phyloP scores from a whole-genome alignment of 1,140 invertebrate genomes.

The Papilio aristodemus region DNA sequence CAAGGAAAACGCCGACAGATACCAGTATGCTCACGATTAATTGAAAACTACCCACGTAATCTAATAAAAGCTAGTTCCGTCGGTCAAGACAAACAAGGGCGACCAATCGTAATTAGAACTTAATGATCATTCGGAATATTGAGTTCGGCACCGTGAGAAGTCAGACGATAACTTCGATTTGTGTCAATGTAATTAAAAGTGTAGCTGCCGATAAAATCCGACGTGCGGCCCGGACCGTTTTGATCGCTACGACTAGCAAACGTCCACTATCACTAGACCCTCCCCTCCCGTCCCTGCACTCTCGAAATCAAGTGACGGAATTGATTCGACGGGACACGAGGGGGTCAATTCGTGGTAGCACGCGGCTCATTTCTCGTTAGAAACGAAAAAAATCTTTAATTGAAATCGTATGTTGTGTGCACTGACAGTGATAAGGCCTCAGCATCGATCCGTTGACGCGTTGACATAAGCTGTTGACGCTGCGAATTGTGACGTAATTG shows the following conservation, averaged over 20 bases:
- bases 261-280: slow-evolving; percentile 54
- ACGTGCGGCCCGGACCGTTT: slow-evolving; percentile 66
- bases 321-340: slow-evolving; percentile 39
- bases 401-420: slow-evolving; percentile 76
- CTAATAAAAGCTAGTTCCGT: slow-evolving; percentile 78
- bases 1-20: slow-evolving; percentile 71
- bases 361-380: slow-evolving; percentile 64
- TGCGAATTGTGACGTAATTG: slow-evolving; percentile 53
- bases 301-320: slow-evolving; percentile 36
- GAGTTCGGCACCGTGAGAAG: slow-evolving; percentile 77
- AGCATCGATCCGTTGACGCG: slow-evolving; percentile 53
- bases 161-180: slow-evolving; percentile 75
- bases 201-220: slow-evolving; percentile 73
- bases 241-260: slow-evolving; percentile 65
- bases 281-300: slow-evolving; percentile 37
- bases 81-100: slow-evolving; percentile 78
- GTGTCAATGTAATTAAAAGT: slow-evolving; percentile 80
- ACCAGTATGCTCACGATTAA: slow-evolving; percentile 73
- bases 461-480: slow-evolving; percentile 53
- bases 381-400: slow-evolving; percentile 71
- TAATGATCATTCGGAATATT: slow-evolving; percentile 79
- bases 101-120: slow-evolving; percentile 78
- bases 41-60: slow-evolving; percentile 79
- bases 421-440: slow-evolving; percentile 64
- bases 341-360: slow-evolving; percentile 53